phyloP scores from a whole-genome alignment of 1,140 invertebrate species.

The Procambarus clarkii region DNA sequence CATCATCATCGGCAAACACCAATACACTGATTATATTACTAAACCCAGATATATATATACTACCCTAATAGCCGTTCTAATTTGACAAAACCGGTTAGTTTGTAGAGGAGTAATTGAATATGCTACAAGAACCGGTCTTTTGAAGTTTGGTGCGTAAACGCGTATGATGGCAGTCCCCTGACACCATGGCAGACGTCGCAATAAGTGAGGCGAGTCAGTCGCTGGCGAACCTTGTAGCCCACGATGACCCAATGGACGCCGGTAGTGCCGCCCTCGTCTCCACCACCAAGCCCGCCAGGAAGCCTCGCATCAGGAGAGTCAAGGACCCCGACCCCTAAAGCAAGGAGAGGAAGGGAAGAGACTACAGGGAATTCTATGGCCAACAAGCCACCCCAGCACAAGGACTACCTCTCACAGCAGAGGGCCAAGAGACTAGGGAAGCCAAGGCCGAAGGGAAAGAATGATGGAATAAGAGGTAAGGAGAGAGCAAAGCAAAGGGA shows the following conservation, averaged over 20 bases:
- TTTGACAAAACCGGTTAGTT: too few relatives aligned
- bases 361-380: not conserved
- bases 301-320: conserved; percentile 32
- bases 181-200: conserved; percentile 38
- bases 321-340: not conserved
- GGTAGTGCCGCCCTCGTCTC: not conserved
- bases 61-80: too few relatives aligned
- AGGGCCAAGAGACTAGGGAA: conserved; percentile 15
- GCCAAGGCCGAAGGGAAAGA: conserved; percentile 4
- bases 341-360: not conserved
- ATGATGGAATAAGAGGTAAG: not conserved
- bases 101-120: too few relatives aligned
- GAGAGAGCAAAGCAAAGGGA: not conserved
- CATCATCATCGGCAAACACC: not conserved
- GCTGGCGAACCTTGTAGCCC: conserved; percentile 16
- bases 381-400: not conserved
- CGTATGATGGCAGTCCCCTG: too few relatives aligned
- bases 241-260: conserved; percentile 2
- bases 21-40: not conserved
- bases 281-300: not conserved
- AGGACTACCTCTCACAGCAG: conserved; percentile 45
- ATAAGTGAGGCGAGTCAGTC: conserved; percentile 13
- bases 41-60: too few relatives aligned
- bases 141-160: too few relatives aligned
- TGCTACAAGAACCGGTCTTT: too few relatives aligned